A percentile compares a stretch with the other conserved stretches of the same genome.
Evolutionary conservation across 2,888 invertebrate species (phyloP).

Genomic region (Athetis lepigone): DNA sequence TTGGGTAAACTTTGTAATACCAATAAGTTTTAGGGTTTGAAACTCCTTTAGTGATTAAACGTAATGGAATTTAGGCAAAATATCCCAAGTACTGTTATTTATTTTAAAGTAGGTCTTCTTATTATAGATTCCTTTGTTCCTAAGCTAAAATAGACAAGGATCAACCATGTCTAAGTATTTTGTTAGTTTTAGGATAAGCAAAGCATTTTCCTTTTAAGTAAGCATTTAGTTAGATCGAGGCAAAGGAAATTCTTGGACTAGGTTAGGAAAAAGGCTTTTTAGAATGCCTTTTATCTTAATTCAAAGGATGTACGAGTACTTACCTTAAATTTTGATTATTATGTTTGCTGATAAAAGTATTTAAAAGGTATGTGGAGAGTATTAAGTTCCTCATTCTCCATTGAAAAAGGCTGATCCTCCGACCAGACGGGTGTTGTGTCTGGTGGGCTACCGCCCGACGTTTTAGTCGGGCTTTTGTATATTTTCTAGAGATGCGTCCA

Average conservation of each 20-base stretch:
- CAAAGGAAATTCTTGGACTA: slow-evolving; percentile 41
- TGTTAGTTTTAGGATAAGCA: slow-evolving; percentile 41
- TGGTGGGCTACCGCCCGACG: too few relatives aligned
- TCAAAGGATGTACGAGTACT: slow-evolving; percentile 3
- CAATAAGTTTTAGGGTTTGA: background rate
- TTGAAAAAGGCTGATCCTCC: too few relatives aligned
- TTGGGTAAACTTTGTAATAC: too few relatives aligned
- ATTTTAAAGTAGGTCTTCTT: slow-evolving; percentile 17
- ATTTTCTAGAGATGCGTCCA: too few relatives aligned
- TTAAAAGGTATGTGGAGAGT: too few relatives aligned
- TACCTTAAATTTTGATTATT: slow-evolving; percentile 9
- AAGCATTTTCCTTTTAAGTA: slow-evolving; percentile 30
- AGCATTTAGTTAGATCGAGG: slow-evolving; percentile 14
- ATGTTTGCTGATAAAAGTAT: slow-evolving; percentile 13
- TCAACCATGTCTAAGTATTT: slow-evolving; percentile 39
- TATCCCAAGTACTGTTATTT: slow-evolving; percentile 20
- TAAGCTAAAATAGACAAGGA: slow-evolving; percentile 38
- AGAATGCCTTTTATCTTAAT: slow-evolving; percentile 1
- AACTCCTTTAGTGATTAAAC: background rate
- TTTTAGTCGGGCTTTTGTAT: too few relatives aligned
- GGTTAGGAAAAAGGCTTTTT: slow-evolving; percentile 13
- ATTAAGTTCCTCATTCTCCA: too few relatives aligned
- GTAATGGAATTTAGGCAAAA: background rate
- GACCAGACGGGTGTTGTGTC: too few relatives aligned
- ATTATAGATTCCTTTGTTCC: slow-evolving; percentile 33